Base-by-base conservation (phyloP, 1,140 invertebrate genomes). In the Tachypleus tridentatus region DNA sequence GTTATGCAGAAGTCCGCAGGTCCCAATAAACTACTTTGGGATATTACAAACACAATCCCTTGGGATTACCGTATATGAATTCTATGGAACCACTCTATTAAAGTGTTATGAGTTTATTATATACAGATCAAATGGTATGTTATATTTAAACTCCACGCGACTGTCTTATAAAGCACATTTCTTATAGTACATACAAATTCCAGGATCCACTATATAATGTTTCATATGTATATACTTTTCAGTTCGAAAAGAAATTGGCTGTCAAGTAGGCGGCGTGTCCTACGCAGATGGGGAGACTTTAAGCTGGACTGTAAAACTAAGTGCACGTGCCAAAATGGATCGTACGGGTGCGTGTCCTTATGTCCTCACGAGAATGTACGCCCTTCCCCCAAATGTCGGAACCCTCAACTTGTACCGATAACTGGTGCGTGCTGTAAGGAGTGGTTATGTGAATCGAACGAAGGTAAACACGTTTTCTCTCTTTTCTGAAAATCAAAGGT, bases 321-420 rank as follows among this genome's bases (percentile, higher is more conserved):
- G 74, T 86, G 85, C 74, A 82, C 82, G 57, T 86, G 85, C 74
- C 84, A 86, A 80, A 77, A 77, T 61, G 77, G 86, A 3, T 84
- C 84, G 29, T 86, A 87, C 74, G 86, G 84, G 47, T 88, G 86
- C 74, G 82, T 85, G 6, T 84, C 83, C 4, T 73, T 85, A 52
- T 88, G 86, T 72, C 85, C 85, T 3, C 84, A 86, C 69, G 86
- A 88, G 72, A 80, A 81, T 71, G 80, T 85, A 57, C 80, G 80
- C n/a, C 86, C 86, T 5, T 78, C 77, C 6, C 79, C 79, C 54
- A 76, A 77, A 54, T 86, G 85, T 75, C 75, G 77, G 72, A 79
- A 83, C 70, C 83, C 86, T 4, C 78, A 80, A 51, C 77, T 88
- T 49, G 81, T 86, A n/a, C 78, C 84, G 62, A 79, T 87, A 11